Evolutionary conservation across 2,797 vertebrate species (phyloP), one percentile per base, ranked within the genome.

Genomic region (Notolabrus celidotus): DNA sequence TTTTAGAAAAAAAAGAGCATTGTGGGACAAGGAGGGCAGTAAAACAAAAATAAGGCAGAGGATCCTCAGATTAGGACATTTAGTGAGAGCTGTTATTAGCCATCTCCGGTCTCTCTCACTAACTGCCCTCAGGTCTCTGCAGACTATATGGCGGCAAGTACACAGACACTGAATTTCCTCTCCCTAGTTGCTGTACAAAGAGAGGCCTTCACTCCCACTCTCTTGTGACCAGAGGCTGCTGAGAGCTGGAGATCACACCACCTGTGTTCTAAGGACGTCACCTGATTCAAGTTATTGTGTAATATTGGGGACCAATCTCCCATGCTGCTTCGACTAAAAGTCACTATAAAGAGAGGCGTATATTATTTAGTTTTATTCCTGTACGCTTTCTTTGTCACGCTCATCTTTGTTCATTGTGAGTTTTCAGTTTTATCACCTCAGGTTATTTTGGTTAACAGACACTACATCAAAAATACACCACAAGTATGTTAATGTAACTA

Each of bases 191-290:
- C 51, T 52, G 41, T 69, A 79, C 80, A 87, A 87, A 87, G 74
- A 84, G 33, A 60, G 61, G 72, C 71, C 65, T 87, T 87, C 59
- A 84, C 69, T 51, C 74, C 67, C 69, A 53, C 41, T 66, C 81
- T 71, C 83, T 84, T 73, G 81, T 89, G 79, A 84, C 79, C 52
- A 42, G 53, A 66, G 72, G 38, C 45, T 73, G 70, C 52, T 78
- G 59, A 53, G 53, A 80, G 73, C 71, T 77, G 71, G 57, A 77
- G 71, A 88, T 85, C 81, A 75, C 63, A 75, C 86, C 83, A 84
- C 83, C 85, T 86, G 79, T 76, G 63, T 76, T 84, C 76, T 74
- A 41, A 76, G 70, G 60, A 68, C 34, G 10, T 70, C 65, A 85
- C 79, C 71, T 75, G 74, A 81, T 70, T 80, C 31, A 3, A 58